Evolutionary conservation across 2,797 vertebrate species (phyloP).

Genomic region (Bovichtus variegatus): DNA sequence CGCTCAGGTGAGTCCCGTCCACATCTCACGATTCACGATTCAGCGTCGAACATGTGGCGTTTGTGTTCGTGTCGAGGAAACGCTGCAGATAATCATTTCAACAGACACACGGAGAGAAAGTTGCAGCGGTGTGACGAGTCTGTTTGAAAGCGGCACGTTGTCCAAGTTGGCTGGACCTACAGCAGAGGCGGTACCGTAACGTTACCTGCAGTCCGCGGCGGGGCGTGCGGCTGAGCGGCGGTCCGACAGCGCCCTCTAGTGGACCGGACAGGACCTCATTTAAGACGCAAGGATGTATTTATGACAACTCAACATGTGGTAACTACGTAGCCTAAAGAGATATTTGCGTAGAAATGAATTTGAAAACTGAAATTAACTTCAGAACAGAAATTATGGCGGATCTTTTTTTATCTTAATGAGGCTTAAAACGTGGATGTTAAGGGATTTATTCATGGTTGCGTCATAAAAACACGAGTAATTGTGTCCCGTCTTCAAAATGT

Average conservation of each 20-base stretch:
- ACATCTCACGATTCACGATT: constrained; percentile 51
- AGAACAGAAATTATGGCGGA: not conserved
- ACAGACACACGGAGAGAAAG: constrained; percentile 34
- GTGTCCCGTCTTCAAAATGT: too few relatives aligned
- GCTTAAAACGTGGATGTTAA: too few relatives aligned
- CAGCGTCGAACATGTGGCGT: constrained; percentile 5
- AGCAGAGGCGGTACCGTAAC: constrained; percentile 73
- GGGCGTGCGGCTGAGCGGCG: not conserved
- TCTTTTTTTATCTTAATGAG: too few relatives aligned
- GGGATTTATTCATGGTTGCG: not conserved
- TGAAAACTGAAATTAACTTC: not conserved
- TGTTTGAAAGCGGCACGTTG: constrained; percentile 51
- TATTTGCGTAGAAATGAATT: too few relatives aligned
- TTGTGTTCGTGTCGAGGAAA: not conserved
- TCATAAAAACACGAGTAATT: not conserved
- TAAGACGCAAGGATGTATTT: rapidly evolving
- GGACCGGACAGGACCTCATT: not conserved
- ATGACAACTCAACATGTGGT: rapidly evolving
- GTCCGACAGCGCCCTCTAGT: constrained; percentile 54
- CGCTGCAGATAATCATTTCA: not conserved
- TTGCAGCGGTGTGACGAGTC: constrained; percentile 37
- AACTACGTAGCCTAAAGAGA: not conserved
- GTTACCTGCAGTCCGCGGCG: constrained; percentile 60
- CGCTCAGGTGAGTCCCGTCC: constrained; percentile 65
- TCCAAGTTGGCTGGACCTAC: constrained; percentile 59